phyloP scores from a whole-genome alignment of 2,797 vertebrate genomes.

The Urophycis tenuis region DNA sequence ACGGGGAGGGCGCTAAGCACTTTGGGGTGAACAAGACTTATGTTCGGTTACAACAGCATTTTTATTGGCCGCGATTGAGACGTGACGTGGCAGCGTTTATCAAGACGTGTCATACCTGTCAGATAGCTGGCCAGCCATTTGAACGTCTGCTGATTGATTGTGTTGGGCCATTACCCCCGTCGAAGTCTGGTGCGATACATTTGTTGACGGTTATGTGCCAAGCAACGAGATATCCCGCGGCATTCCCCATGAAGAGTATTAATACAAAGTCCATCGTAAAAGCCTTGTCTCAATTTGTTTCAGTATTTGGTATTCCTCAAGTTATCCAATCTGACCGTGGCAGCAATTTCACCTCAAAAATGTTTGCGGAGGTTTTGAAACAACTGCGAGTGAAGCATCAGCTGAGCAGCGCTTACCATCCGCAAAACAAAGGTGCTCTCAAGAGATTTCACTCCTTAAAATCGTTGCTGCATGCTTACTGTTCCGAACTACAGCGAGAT shows the following conservation, averaged over 20 bases:
- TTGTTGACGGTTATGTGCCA: neutral
- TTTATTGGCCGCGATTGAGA: neutral
- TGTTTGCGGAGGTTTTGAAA: neutral
- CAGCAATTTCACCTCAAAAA: neutral
- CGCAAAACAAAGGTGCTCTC: constrained; percentile 1
- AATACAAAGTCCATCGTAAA: neutral
- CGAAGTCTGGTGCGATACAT: neutral
- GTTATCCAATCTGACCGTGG: neutral
- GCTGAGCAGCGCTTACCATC: neutral
- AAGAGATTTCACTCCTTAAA: neutral
- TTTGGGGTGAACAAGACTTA: neutral
- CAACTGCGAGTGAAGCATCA: neutral
- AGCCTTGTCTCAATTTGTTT: neutral
- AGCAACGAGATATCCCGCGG: neutral
- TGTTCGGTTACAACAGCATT: neutral
- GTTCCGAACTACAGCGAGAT: neutral
- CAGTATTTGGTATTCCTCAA: neutral
- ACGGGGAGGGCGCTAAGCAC: neutral
- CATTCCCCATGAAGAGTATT: neutral
- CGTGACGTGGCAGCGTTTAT: neutral
- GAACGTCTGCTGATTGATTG: constrained; percentile 16
- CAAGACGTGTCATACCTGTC: neutral
- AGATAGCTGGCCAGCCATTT: neutral
- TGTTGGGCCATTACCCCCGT: neutral
- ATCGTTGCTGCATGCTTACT: constrained; percentile 6